A percentile compares a stretch with the other conserved stretches of the same genome.
phyloP scores from a whole-genome alignment of 2,113 vertebrate genomes.

The human (Homo sapiens) region GRCh38 chr7:118046001-118046500 shows the following conservation, averaged over 20 bases:
- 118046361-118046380: neutral
- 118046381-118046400: neutral
- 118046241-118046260: neutral
- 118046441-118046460: conserved; percentile 11
- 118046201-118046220: neutral
- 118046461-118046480: conserved; percentile 4
- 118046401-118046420: conserved; percentile 9
- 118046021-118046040: neutral
- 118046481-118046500: conserved; percentile 37
- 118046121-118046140: conserved; percentile 1
- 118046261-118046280: neutral
- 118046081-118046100: conserved; percentile 22
- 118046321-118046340: neutral
- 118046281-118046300: neutral
- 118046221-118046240: neutral
- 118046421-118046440: neutral
- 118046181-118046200: neutral
- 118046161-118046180: neutral
- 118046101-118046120: neutral
- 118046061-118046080: conserved; percentile 31
- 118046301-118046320: neutral
- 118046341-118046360: neutral
- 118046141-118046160: neutral
- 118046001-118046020: conserved; percentile 19
- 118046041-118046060: neutral